Evolutionary conservation across 1,140 invertebrate species (phyloP), one percentile per base, ranked within the genome.

Genomic region (Agrilus planipennis): DNA sequence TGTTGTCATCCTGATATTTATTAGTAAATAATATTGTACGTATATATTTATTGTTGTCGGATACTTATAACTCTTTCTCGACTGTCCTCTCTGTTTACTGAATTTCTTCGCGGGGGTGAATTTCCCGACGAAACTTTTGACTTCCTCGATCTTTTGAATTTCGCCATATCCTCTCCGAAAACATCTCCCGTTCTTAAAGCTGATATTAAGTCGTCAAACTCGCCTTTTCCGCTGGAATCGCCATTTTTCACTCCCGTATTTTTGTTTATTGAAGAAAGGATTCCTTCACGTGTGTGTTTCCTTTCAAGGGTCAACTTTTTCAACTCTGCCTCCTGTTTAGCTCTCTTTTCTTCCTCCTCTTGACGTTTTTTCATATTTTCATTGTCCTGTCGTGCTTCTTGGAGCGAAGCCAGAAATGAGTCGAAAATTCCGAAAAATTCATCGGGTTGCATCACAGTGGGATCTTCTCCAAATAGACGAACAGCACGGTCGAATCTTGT

Each of bases 191-290:
- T 95, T 52, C 92, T 69, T 12, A 98, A 64, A 0, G 93, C 93
- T 2, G 89, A 95, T 53, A 98, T 97, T 20, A 98, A 67, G 64
- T 96, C 91, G 60, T 98, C 93, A 67, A 98, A 98, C 67, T 98
- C 93, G 42, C 85, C 84, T 52, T 88, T 82, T 37, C 71, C 67
- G 17, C 60, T 55, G 45, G 41, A 55, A 39, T 48, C 50, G 15
- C 48, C 50, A 28, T 55, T 61, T 46, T 52, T 61, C 42, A 52
- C 44, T 44, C 41, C 57, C 37, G 52, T 51, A 44, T 38, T 72
- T 65, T 66, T 68, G 41, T 17, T 72, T 39, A 42, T 75, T 65
- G 34, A 71, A 63, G 14, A 77, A 66, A 36, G 69, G 71, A 55
- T 76, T 71, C 41, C 80, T 76, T 83, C 77, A 21, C 81, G 76